A percentile compares a stretch with the other conserved stretches of the same genome.
Evolutionary conservation across 2,888 invertebrate species (phyloP).

Genomic region (Schizaphis graminum): DNA sequence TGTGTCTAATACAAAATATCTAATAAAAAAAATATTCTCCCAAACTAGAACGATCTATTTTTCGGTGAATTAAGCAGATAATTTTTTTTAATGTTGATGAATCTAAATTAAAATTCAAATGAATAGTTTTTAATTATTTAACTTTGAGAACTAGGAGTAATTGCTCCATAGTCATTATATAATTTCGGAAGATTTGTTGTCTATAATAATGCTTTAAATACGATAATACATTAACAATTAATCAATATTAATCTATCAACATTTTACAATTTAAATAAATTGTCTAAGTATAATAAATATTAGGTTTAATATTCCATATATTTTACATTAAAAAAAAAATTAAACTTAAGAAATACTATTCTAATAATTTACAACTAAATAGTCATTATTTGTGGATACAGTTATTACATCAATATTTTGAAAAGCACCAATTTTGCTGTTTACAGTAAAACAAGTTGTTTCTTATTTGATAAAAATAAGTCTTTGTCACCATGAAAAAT

Average conservation of each 20-base stretch:
- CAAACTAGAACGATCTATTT: neutral
- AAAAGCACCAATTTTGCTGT: neutral
- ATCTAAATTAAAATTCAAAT: neutral
- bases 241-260: neutral
- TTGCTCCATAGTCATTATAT: neutral
- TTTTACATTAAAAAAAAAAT: neutral
- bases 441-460: neutral
- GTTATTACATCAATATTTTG: neutral
- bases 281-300: neutral
- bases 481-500: neutral
- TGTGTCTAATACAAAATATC: neutral
- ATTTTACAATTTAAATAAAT: neutral
- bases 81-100: neutral
- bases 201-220: neutral
- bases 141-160: neutral
- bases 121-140: neutral
- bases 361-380: neutral
- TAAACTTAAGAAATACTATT: neutral
- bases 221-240: neutral
- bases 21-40: neutral
- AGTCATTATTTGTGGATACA: neutral
- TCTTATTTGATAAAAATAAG: neutral
- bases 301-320: neutral
- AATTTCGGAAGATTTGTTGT: too few relatives aligned
- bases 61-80: neutral